phyloP scores from a whole-genome alignment of 1,140 invertebrate species.

The Plodia interpunctella region DNA sequence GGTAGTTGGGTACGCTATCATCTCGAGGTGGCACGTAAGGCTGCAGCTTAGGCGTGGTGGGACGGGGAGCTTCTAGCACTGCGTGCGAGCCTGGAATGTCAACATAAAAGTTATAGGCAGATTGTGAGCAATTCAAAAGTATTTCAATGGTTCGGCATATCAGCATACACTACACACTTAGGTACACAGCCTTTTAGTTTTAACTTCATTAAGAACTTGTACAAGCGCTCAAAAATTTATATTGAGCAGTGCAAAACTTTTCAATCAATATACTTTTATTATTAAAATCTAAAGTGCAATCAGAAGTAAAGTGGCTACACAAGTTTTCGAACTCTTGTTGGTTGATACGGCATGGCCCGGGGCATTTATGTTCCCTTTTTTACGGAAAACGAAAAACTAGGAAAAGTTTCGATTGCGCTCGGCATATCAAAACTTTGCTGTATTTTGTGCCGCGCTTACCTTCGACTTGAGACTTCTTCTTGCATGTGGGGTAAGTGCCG shows the following conservation, averaged over 20 bases:
- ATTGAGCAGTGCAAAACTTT: background rate
- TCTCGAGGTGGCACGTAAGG: constrained; percentile 40
- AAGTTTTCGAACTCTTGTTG: constrained; percentile 1
- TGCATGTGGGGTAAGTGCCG: constrained; percentile 82
- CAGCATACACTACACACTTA: too few relatives aligned
- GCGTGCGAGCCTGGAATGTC: constrained; percentile 58
- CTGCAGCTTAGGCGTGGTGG: constrained; percentile 49
- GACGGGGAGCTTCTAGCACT: constrained; percentile 37
- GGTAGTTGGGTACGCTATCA: constrained; percentile 58
- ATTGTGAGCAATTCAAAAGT: too few relatives aligned
- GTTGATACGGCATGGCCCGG: background rate
- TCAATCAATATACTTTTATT: background rate
- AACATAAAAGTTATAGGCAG: background rate
- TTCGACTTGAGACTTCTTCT: constrained; percentile 75
- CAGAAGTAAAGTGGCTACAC: background rate
- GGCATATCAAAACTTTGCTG: background rate
- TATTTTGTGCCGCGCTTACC: constrained; percentile 28
- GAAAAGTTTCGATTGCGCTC: constrained; percentile 1
- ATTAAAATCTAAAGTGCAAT: background rate
- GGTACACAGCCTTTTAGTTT: too few relatives aligned
- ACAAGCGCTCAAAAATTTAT: background rate
- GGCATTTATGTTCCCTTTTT: background rate
- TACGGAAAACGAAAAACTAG: too few relatives aligned
- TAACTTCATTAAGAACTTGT: too few relatives aligned
- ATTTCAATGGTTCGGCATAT: too few relatives aligned